Percentiles rank a stretch among this genome's conserved stretches.
These are phyloP conservation scores for Heliconius ismenius DNA, from an alignment of 2,888 invertebrate species.

Conservation along the genomic window DNA sequence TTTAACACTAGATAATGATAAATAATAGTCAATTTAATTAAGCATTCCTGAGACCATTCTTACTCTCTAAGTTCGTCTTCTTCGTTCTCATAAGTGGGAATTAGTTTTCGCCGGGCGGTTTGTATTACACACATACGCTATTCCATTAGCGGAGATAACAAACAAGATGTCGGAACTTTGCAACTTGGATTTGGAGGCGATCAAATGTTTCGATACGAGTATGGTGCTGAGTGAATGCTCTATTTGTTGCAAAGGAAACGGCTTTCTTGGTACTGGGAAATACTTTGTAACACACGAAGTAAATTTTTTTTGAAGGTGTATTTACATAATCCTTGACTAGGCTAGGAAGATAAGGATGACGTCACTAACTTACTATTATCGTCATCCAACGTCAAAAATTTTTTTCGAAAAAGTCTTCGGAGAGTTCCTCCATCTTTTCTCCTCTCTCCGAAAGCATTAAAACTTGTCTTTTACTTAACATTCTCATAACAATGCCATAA, in stretches of 20 bases:
- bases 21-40: background rate
- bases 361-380: too few species aligned
- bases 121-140: constrained; percentile 38
- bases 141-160: constrained; percentile 48
- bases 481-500: too few species aligned
- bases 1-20: too few species aligned
- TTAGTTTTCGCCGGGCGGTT: constrained; percentile 44
- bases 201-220: constrained; percentile 22
- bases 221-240: background rate
- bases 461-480: too few species aligned
- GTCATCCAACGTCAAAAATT: too few species aligned
- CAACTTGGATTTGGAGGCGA: constrained; percentile 46
- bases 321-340: too few species aligned
- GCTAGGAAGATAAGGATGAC: too few species aligned
- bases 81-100: constrained; percentile 30
- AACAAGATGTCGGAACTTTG: constrained; percentile 51
- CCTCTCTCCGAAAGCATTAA: too few species aligned
- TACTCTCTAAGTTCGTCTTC: constrained; percentile 30
- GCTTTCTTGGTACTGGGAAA: background rate
- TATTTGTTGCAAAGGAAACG: background rate
- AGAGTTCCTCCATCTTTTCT: too few species aligned
- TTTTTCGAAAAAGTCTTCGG: too few species aligned
- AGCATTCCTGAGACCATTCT: constrained; percentile 1
- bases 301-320: too few species aligned
- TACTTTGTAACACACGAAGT: too few species aligned